Evolutionary conservation across 2,797 vertebrate genomes (phyloP), one percentile per base, ranked within the genome.

Genomic region (Novumbra hubbsi): DNA sequence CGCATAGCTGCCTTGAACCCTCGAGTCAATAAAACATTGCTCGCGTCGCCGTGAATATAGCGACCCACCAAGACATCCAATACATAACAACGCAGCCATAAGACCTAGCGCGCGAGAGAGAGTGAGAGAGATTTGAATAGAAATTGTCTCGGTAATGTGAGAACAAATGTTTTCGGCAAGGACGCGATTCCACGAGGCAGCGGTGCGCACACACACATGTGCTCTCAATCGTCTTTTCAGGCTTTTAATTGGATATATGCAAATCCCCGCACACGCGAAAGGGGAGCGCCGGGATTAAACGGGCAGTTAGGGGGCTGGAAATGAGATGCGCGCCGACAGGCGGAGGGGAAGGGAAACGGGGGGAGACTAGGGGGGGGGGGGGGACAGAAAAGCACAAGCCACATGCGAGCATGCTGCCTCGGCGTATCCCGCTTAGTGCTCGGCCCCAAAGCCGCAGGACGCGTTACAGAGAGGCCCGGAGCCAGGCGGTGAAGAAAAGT

Each of bases 191-290:
- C 48, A 66, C 6, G 24, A 65, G 41, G 62, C 55, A 57, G n/a
- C 0, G n/a, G n/a, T n/a, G n/a, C n/a, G n/a, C 28, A 78, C 79
- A 74, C 68, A 73, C 73, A 27, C 74, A 74, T 73, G 84, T 72
- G 70, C 81, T 74, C 77, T 79, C 79, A 83, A 83, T 86, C 84
- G 48, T 82, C 78, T 34, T 82, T 73, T 89, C 78, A 28, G 72
- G 74, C 80, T 63, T 86, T 87, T 91, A 91, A 92, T 91, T 89
- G 85, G 90, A 91, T 88, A 84, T 90, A 91, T 90, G 89, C 85
- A 90, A 91, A 92, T 92, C 79, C 49, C 21, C 76, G 77, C 63
- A 78, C 86, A 89, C 82, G 84, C 81, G 81, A 83, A 79, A 68
- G 77, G 74, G 82, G 76, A 81, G 12, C 41, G 15, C 12, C 71